Evolutionary conservation across 2,888 invertebrate species (phyloP), one percentile per base, ranked within the genome.

Genomic region (Disparrhopalites patrizii): DNA sequence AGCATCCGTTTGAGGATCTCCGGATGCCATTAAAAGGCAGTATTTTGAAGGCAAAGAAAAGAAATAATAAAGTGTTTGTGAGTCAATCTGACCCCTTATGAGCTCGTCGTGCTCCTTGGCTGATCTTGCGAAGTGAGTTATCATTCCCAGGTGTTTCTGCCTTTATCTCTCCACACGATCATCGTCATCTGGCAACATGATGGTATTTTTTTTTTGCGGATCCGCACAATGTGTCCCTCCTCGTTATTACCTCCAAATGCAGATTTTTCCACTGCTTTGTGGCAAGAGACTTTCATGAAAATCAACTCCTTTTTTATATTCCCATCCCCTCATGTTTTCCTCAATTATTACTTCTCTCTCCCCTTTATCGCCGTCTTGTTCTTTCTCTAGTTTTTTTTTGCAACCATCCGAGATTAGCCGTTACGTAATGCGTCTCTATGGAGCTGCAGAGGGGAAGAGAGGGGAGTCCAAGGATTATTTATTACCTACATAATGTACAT

Each of bases 61-160:
- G 25, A 56, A 20, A 13, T n/a, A 23, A 18, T 47, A 58, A 47
- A 58, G 50, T 61, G 60, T 50, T 47, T 61, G 50, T 50, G 31
- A 31, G 31, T 51, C 50, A 50, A 50, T 57, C 50, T 43, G 31
- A 30, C 30, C 33, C 51, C 31, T 60, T 60, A 50, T 58, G 43
- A 58, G 47, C 30, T 20, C 13, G 40, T 56, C 56, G n/a, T n/a
- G n/a, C n/a, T n/a, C n/a, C n/a, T n/a, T n/a, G n/a, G n/a, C n/a
- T n/a, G n/a, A n/a, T n/a, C n/a, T n/a, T n/a, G n/a, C n/a, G n/a
- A n/a, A n/a, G n/a, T n/a, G n/a, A n/a, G n/a, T n/a, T n/a, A n/a
- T n/a, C n/a, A n/a, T 50, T 13, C 51, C 50, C 60, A 61, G 60
- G 60, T 61, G 60, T 61, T 61, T 61, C 60, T n/a, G 27, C n/a